These are phyloP conservation scores for Yasuhikotakia modesta DNA, from an alignment of 2,797 vertebrate species.

Conservation along the genomic window DNA sequence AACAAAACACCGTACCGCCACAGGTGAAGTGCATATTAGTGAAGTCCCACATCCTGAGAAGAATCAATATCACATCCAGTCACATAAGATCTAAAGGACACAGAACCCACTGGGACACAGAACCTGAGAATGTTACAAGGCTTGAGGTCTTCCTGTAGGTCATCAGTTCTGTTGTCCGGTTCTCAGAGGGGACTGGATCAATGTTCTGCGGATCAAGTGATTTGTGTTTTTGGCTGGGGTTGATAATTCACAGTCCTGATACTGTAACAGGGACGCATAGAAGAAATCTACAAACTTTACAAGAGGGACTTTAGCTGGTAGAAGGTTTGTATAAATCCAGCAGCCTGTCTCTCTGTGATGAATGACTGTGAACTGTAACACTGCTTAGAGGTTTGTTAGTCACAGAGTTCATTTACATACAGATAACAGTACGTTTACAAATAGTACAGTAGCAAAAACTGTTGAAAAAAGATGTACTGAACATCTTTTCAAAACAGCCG, in stretches of 20 bases:
- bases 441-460: neutral
- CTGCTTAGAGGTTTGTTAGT: neutral
- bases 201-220: neutral
- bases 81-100: slow-evolving; percentile 37
- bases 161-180: neutral
- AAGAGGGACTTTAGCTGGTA: too few species aligned
- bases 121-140: slow-evolving; percentile 6
- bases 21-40: slow-evolving; percentile 38
- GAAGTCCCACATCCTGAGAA: slow-evolving; percentile 26
- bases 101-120: neutral
- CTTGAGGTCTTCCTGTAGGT: neutral
- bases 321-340: neutral
- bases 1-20: slow-evolving; percentile 5
- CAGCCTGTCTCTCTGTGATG: neutral
- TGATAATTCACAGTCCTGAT: neutral
- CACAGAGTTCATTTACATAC: neutral
- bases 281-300: neutral
- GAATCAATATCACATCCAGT: slow-evolving; percentile 22
- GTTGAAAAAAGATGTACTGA: too few species aligned
- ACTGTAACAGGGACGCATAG: neutral
- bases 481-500: too few species aligned
- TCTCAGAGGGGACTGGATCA: neutral
- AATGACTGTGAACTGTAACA: neutral
- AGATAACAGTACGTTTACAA: too few species aligned
- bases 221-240: neutral